Conservation (phyloP, 1,140 invertebrate species). For the Lamellibrachia luymesi region DNA sequence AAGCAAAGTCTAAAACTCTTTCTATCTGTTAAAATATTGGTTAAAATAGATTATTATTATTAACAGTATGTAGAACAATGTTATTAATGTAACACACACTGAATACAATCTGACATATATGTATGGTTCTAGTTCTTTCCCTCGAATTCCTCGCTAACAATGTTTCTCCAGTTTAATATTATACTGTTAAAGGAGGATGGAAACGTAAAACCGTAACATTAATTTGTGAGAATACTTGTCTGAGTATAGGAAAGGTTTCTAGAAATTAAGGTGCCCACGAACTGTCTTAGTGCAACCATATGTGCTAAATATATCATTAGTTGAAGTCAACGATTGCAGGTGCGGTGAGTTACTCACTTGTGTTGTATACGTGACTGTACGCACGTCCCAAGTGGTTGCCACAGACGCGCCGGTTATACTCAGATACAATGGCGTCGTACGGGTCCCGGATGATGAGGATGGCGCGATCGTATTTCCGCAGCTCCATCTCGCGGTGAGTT, state of each 20-base stretch:
- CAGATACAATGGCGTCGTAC: constrained; percentile 46
- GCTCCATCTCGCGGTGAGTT: constrained; percentile 66
- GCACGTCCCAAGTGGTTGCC: not conserved
- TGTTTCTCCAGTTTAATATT: no score
- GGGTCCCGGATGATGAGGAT: constrained; percentile 39
- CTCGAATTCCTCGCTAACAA: no score
- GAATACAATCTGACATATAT: no score
- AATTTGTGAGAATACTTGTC: not conserved
- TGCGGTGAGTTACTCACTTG: not conserved
- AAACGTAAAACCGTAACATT: not conserved
- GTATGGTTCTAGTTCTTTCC: no score
- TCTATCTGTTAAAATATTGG: no score
- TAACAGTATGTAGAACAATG: no score
- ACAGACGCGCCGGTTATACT: constrained; percentile 65
- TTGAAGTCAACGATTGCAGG: not conserved
- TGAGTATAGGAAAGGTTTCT: not conserved
- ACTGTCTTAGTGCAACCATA: not conserved
- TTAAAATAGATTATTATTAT: no score
- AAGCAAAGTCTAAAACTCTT: no score
- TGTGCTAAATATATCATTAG: not conserved
- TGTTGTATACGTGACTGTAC: not conserved
- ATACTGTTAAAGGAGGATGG: no score
- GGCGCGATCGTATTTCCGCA: constrained; percentile 28
- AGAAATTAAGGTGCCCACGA: not conserved
- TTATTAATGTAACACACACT: no score